Conservation (phyloP, 1,140 invertebrate species). For the Drosophila dunni region DNA sequence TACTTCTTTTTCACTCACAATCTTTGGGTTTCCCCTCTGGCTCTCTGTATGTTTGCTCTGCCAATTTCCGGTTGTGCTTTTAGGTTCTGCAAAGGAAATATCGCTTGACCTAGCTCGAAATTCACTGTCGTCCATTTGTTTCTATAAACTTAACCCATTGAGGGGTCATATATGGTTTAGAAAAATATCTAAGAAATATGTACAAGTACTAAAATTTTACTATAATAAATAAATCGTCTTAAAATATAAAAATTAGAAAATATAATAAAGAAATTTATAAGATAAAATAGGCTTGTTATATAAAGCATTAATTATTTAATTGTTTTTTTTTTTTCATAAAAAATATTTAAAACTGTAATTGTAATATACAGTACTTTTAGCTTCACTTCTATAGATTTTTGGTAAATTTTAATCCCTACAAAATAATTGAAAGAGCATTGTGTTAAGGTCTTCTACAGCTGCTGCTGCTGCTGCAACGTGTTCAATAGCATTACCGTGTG, state of each 20-base stretch:
- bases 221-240: too few species aligned
- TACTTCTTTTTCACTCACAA: slow-evolving; percentile 15
- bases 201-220: too few species aligned
- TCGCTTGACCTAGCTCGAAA: slow-evolving; percentile 10
- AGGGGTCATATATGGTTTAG: neutral
- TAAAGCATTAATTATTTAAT: too few species aligned
- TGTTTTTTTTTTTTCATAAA: too few species aligned
- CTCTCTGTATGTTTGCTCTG: slow-evolving; percentile 58
- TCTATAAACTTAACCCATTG: slow-evolving; percentile 53
- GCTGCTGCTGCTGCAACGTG: slow-evolving; percentile 29
- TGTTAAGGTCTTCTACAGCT: slow-evolving; percentile 18
- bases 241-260: too few species aligned
- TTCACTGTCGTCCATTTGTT: slow-evolving; percentile 15
- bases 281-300: too few species aligned
- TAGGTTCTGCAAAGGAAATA: slow-evolving; percentile 24
- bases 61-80: slow-evolving; percentile 66
- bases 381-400: too few species aligned
- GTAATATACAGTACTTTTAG: too few species aligned
- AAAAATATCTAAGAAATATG: too few species aligned
- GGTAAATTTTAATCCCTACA: neutral
- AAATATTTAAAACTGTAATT: too few species aligned
- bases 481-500: slow-evolving; percentile 26
- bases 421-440: neutral
- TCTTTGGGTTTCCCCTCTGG: neutral
- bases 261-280: too few species aligned